Evolutionary conservation across 2,113 vertebrate genomes (phyloP), one percentile per base, ranked within the genome.

Genomic region (Zosterops japonicus): DNA sequence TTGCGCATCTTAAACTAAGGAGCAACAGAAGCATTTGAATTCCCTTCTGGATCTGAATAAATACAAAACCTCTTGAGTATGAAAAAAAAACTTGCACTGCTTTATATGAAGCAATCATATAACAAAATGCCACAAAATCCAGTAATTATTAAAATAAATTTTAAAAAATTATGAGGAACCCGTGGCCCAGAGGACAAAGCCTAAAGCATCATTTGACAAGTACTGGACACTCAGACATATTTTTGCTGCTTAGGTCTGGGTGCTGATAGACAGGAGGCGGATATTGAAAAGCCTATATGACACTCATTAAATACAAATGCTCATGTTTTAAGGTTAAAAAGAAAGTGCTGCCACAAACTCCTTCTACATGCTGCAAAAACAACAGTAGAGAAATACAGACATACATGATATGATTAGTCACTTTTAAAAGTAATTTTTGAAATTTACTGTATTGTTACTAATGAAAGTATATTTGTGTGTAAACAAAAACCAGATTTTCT

Each of bases 191-290:
- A 83, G 33, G 20, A 80, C 1, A 25, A 89, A 55, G 13, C 46
- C 44, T 68, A n/a, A 9, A 63, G 17, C 35, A 72, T 55, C 18
- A 64, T 72, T 69, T 42, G 27, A 44, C 41, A 83, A 55, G 8
- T 52, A 74, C n/a, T 65, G 47, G 19, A 27, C 36, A 77, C 5
- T 14, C 23, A 56, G 21, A 19, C 21, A 6, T 44, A 33, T 41
- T 24, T 75, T 75, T 61, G 10, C 24, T 56, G 28, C 23, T 25
- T 49, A 72, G 33, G 12, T 28, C 49, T 70, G 24, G 20, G 64
- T 49, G 39, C 25, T 21, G 63, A 68, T 42, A 69, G 15, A 77
- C 8, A 59, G 33, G 29, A 89, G 11, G 14, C 0, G 0, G 31
- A 23, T 12, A 65, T 0, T 33, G 2, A 67, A 75, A 75, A 75